Conservation (phyloP, 2,888 invertebrate species). For the Rotaria sp. region DNA sequence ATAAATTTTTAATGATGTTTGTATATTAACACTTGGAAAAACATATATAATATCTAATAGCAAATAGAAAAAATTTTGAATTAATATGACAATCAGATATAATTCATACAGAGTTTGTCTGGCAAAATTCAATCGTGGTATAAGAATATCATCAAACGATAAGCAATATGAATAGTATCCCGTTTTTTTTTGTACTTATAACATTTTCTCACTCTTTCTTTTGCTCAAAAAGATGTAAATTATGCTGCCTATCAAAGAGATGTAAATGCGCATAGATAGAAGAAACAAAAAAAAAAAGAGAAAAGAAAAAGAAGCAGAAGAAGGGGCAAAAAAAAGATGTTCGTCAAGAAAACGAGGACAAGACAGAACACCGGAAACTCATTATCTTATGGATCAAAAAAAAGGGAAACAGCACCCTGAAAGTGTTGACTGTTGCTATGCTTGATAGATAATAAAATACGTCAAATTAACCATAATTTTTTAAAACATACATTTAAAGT, state of each 20-base stretch:
- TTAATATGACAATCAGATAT: neutral
- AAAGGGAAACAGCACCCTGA: neutral
- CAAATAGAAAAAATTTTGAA: neutral
- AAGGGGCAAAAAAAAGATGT: neutral
- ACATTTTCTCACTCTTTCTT: neutral
- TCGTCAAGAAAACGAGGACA: neutral
- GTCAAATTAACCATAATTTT: neutral
- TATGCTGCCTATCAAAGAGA: neutral
- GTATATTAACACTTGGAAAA: too few species aligned
- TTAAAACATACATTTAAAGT: neutral
- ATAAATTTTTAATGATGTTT: neutral
- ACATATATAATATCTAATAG: too few species aligned
- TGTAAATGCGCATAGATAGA: neutral
- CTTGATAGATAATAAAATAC: neutral
- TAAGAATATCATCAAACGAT: too few species aligned
- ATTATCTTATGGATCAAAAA: neutral
- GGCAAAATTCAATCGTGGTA: too few species aligned
- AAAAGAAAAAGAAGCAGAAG: neutral
- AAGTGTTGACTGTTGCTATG: neutral
- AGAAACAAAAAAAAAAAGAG: neutral
- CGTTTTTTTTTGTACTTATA: too few species aligned
- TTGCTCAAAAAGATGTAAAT: neutral
- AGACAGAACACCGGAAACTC: neutral
- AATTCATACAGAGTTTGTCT: too few species aligned
- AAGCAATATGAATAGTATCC: too few species aligned